Percentiles rank a stretch among this genome's conserved stretches.
phyloP scores from a whole-genome alignment of 2,113 vertebrate genomes.

The Anser brachyrhynchus region DNA sequence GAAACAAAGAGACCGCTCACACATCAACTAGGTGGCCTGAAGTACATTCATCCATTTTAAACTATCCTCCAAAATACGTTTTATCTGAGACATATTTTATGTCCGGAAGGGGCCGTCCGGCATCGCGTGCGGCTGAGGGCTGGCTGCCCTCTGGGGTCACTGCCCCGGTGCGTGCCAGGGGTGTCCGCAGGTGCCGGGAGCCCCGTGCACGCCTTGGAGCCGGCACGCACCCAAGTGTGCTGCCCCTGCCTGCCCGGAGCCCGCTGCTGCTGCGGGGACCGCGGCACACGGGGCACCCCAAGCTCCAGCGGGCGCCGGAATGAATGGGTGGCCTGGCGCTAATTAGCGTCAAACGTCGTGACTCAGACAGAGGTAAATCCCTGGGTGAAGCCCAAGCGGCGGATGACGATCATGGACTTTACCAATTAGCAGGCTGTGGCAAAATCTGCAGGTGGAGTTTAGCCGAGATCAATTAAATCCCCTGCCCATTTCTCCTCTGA shows the following conservation, averaged over 20 bases:
- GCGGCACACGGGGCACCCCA: neutral
- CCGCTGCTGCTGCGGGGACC: fast-evolving
- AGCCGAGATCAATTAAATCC: neutral
- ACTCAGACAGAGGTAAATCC: neutral
- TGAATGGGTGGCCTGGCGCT: neutral
- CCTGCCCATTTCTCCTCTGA: neutral
- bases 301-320: fast-evolving
- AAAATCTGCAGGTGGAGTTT: neutral
- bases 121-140: no score
- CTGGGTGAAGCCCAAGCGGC: fast-evolving
- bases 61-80: neutral
- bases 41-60: neutral
- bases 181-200: no score
- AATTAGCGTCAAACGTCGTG: neutral
- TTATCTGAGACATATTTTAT: neutral
- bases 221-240: no score
- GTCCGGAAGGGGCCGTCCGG: no score
- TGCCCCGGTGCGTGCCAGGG: no score
- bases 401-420: fast-evolving
- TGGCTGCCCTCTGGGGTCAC: no score
- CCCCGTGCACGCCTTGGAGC: no score
- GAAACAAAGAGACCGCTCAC: neutral
- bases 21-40: neutral
- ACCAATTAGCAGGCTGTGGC: neutral
- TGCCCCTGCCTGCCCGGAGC: no score